Conservation (phyloP, 1,140 invertebrate species). For the Brachionus sp. region DNA sequence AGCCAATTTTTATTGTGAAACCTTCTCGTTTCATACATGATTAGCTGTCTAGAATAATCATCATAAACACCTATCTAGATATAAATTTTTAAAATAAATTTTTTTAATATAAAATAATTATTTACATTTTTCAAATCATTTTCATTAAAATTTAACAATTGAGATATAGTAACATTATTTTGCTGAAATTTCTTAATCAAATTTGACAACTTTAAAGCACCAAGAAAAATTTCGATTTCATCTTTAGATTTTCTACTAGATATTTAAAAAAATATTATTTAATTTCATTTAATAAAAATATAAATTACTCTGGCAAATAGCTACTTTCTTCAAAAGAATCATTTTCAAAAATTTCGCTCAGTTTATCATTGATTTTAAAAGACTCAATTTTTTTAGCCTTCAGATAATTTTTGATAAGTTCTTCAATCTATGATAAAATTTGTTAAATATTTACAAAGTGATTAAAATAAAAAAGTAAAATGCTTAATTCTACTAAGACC, state of each 20-base stretch:
- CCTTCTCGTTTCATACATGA: neutral
- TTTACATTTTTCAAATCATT: conserved; percentile 3
- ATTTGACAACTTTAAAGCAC: neutral
- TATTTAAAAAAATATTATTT: neutral
- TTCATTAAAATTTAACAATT: neutral
- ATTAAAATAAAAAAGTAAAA: neutral
- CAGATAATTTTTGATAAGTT: conserved; percentile 30
- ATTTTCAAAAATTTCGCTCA: neutral
- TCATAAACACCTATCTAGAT: neutral
- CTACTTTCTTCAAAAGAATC: neutral
- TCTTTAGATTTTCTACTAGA: neutral
- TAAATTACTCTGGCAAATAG: neutral
- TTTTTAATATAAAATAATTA: neutral
- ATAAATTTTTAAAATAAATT: neutral
- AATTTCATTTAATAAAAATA: neutral
- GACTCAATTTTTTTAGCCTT: neutral
- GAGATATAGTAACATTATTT: neutral
- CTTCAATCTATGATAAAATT: neutral
- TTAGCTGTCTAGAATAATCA: neutral
- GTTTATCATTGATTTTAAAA: neutral
- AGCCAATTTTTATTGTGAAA: conserved; percentile 38
- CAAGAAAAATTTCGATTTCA: neutral
- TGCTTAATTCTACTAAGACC: neutral
- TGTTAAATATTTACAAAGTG: neutral
- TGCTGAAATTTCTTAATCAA: neutral